phyloP scores from a whole-genome alignment of 2,888 invertebrate genomes.

The Elgonia sp. region DNA sequence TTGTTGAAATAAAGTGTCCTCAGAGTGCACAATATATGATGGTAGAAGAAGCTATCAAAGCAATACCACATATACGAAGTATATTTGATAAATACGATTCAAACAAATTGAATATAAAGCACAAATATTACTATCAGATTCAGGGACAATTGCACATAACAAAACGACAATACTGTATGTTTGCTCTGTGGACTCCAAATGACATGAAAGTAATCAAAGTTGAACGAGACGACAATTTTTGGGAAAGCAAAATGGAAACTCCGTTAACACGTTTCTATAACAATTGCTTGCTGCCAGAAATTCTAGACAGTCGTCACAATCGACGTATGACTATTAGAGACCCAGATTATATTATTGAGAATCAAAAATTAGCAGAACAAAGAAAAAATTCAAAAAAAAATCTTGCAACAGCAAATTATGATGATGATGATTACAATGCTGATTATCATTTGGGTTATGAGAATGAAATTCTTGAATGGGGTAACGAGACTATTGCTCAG shows the following conservation, averaged over 20 bases:
- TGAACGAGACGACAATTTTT: not conserved
- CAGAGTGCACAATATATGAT: no score
- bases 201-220: not conserved
- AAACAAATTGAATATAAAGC: not conserved
- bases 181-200: not conserved
- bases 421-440: no score
- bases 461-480: no score
- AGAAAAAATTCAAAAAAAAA: no score
- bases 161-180: not conserved
- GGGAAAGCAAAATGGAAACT: not conserved
- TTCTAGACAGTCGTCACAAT: slow-evolving; percentile 32
- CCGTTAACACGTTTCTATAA: not conserved
- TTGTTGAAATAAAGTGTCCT: no score
- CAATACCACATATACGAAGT: not conserved
- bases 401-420: no score
- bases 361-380: no score
- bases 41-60: no score
- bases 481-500: no score
- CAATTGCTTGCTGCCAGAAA: slow-evolving; percentile 58
- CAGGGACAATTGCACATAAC: not conserved
- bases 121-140: not conserved
- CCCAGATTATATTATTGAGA: slow-evolving; percentile 33
- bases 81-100: not conserved
- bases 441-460: no score
- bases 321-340: slow-evolving; percentile 39